Base-by-base conservation (phyloP, 2,888 invertebrate species). In the Lepidochitona cinerea region DNA sequence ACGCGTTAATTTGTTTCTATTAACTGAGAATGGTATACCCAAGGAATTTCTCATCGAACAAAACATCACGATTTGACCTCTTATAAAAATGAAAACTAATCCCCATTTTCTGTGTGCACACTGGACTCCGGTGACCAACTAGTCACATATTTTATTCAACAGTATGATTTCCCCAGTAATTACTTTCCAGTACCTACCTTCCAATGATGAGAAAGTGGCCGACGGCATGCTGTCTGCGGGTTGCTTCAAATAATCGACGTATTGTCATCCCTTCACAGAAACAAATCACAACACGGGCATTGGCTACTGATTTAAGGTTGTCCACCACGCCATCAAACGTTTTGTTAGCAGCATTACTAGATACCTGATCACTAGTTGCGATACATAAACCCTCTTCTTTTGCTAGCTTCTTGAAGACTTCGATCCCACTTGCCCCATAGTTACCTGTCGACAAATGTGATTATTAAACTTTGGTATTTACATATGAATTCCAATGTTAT, bases 231-330 rank as follows among this genome's bases (percentile, higher is more conserved):
- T 93, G 90, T 49, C 93, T 90, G 78, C 92, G 91, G 6, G 93
- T 92, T 5, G 94, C 94, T 76, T 91, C 92, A 78, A 95, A 91
- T 53, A 95, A 91, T 23, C 93, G 93, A 72, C 93, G 91, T 75
- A 95, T 93, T 0, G 95, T 94, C 87, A 93, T 91, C 1, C 95
- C 95, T 89, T 95, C 95, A 90, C 95, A 95, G 92, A 95, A 95
- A 89, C 95, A 95, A 26, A 95, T 93, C 70, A 94, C 93, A 9
- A 94, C 94, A 52, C 82, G 92, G 88, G 74, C 94, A 92, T 79
- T 92, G 91, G 73, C 90, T 86, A 85, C 93, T 80, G 92, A 92
- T 77, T 92, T 91, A 37, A 94, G 91, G 82, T 92, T 93, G 64
- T 89, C 85, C 52, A 94, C 90, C 35, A 88, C 83, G 7, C 52